These are phyloP conservation scores for Pristionchus mayeri DNA, from an alignment of 2,888 invertebrate genomes.

Conservation along the genomic window DNA sequence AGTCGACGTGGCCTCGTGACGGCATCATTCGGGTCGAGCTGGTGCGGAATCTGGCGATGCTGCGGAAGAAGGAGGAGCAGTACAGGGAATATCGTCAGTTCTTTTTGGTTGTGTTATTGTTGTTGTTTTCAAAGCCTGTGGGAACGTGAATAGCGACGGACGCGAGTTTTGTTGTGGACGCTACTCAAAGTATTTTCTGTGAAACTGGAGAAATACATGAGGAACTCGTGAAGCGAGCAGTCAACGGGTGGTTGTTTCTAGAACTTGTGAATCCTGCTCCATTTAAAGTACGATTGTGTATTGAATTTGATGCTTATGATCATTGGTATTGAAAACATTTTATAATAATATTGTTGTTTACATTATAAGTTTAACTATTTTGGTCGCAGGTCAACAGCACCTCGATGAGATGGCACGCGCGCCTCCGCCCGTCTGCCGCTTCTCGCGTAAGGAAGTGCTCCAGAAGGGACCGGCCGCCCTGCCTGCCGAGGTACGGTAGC, in stretches of 20 bases:
- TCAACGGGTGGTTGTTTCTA: too few species aligned
- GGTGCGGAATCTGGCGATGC: conserved; percentile 76
- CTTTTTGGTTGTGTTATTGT: conserved; percentile 16
- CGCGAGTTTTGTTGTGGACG: too few species aligned
- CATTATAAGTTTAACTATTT: not conserved
- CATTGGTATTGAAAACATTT: too few species aligned
- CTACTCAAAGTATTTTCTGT: too few species aligned
- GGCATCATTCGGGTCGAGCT: conserved; percentile 95
- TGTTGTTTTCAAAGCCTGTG: too few species aligned
- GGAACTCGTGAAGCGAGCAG: too few species aligned
- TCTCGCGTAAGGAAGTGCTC: conserved; percentile 36
- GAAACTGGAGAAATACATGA: too few species aligned
- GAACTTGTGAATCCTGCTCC: too few species aligned
- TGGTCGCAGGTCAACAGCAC: conserved; percentile 2
- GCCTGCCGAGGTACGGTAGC: conserved; percentile 31
- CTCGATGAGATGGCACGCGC: not conserved
- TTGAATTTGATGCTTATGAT: too few species aligned
- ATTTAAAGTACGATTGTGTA: too few species aligned
- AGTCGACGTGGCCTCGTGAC: conserved; percentile 89
- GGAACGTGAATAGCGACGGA: too few species aligned
- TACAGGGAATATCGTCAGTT: conserved; percentile 58
- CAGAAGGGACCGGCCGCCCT: conserved; percentile 11
- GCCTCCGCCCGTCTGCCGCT: conserved; percentile 32
- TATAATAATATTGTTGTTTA: too few species aligned
- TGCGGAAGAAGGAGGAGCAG: conserved; percentile 60